Evolutionary conservation across 2,113 vertebrate genomes (phyloP).

Genomic region (Pholis gunnellus): DNA sequence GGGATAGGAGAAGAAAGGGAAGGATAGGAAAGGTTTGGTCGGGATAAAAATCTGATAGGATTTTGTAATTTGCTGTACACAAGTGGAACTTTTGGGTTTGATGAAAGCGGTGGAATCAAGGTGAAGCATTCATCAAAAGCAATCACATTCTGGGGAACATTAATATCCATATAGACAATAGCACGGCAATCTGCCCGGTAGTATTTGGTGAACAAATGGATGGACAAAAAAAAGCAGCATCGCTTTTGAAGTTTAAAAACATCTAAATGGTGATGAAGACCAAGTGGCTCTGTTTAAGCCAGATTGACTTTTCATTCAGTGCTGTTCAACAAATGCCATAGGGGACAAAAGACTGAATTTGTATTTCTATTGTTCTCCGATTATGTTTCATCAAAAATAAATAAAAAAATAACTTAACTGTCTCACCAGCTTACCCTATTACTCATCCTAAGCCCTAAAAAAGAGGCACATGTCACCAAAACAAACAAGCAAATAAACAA

Average conservation of each 20-base stretch:
- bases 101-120: neutral
- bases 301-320: conserved; percentile 59
- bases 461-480: conserved; percentile 66
- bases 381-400: conserved; percentile 43
- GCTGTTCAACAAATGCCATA: conserved; percentile 57
- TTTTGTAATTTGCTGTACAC: neutral
- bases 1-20: neutral
- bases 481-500: conserved; percentile 66
- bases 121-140: neutral
- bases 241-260: conserved; percentile 19
- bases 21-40: neutral
- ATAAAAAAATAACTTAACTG: conserved; percentile 20
- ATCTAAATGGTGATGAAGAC: conserved; percentile 20
- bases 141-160: neutral
- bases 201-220: neutral
- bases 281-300: conserved; percentile 42
- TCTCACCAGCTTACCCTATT: conserved; percentile 55
- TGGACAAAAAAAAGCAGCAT: neutral
- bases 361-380: conserved; percentile 64
- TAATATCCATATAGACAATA: neutral
- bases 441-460: conserved; percentile 63
- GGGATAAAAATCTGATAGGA: neutral
- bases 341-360: conserved; percentile 62
- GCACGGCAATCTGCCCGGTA: neutral
- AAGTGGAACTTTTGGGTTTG: neutral